Percentiles rank a stretch among this genome's conserved stretches.
Conservation (phyloP, 1,140 invertebrate species). For the Cepaea nemoralis region DNA sequence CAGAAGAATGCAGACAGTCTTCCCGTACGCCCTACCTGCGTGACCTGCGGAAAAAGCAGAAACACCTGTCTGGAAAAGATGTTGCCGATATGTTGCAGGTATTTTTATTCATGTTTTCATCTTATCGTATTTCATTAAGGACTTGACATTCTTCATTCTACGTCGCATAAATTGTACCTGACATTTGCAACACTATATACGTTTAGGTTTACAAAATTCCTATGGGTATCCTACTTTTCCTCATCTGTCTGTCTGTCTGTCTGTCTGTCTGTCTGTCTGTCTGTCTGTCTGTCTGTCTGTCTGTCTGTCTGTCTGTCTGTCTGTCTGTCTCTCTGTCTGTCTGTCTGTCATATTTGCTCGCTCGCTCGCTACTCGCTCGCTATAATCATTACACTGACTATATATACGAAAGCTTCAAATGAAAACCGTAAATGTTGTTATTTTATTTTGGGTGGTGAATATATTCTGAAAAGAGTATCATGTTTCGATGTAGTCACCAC, state of each 20-base stretch:
- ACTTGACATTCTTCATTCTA: too few relatives aligned
- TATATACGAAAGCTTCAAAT: too few relatives aligned
- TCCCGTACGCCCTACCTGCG: background rate
- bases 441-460: too few relatives aligned
- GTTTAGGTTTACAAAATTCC: background rate
- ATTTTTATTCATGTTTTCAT: too few relatives aligned
- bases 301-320: too few relatives aligned
- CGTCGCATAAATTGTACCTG: background rate
- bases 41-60: background rate
- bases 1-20: background rate
- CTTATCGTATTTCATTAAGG: too few relatives aligned
- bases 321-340: too few relatives aligned
- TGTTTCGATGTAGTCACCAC: too few relatives aligned
- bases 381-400: background rate
- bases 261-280: background rate
- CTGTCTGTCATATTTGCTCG: too few relatives aligned
- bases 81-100: background rate
- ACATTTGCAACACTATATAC: background rate
- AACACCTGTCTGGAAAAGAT: background rate
- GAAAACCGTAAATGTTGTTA: too few relatives aligned
- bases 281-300: slow-evolving; percentile 17
- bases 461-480: too few relatives aligned
- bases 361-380: slow-evolving; percentile 3
- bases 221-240: background rate
- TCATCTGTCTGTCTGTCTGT: slow-evolving; percentile 3